Evolutionary conservation across 2,113 vertebrate genomes (phyloP), one percentile per base, ranked within the genome.

Genomic region (Tyto alba): DNA sequence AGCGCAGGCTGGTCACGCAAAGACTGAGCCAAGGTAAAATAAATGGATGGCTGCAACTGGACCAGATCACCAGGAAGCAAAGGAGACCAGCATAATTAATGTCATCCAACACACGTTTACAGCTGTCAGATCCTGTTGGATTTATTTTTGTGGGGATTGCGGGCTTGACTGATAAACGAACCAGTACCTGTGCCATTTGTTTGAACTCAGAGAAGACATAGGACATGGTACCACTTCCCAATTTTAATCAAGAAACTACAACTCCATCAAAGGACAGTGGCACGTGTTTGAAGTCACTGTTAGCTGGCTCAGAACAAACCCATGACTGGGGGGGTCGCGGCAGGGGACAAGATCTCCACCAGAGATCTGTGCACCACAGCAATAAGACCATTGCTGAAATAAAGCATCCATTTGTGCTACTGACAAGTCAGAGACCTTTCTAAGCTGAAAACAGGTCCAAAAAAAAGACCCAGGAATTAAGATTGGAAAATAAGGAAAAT

Each of bases 61-160:
- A 79, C 85, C 60, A 75, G 88, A 78, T 88, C 78, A 94, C 64
- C 73, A 74, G 80, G 88, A 94, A 88, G 73, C 85, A 82, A 55
- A 88, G 52, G 78, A 85, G 69, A 78, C 38, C 0, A 0, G 19
- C 43, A 68, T 67, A 85, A 89, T 63, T 81, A 94, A 93, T n/a
- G 60, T 38, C 64, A 94, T 71, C 41, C 56, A 81, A 72, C 56
- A 84, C 43, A 38, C 0, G 0, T 56, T 84, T 89, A 71, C 85
- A 81, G 78, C 66, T 91, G 82, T 72, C 74, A 88, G 74, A 64
- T 55, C 69, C 69, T 59, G 41, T 67, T 77, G 72, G 73, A 81
- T 63, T 85, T 88, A 62, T 67, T 89, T 85, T 40, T 50, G 78
- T 29, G 47, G 56, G 34, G 71, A 81, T 21, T 45, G 26, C 1